Evolutionary conservation across 2,888 invertebrate genomes (phyloP).

Genomic region (Lasioglossum zephyrum): DNA sequence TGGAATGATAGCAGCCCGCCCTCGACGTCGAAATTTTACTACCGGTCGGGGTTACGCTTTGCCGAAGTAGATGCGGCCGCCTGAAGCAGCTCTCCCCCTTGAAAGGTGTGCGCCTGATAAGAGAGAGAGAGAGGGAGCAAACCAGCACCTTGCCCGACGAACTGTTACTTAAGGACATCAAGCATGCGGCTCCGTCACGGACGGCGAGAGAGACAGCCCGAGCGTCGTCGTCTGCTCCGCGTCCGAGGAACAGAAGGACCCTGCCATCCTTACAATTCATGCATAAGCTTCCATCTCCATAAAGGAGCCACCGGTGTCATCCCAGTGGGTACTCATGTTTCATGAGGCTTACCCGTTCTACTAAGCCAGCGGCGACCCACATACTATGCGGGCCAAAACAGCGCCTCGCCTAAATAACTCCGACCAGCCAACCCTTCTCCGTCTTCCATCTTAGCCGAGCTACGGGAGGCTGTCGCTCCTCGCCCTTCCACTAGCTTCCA

Average conservation of each 20-base stretch:
- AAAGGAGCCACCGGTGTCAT: constrained; percentile 80
- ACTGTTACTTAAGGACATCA: constrained; percentile 64
- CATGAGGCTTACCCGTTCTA: constrained; percentile 78
- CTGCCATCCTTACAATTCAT: constrained; percentile 77
- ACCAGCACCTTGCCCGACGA: constrained; percentile 48
- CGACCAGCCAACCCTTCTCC: constrained; percentile 60
- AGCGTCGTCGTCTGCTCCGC: not conserved
- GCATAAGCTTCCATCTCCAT: constrained; percentile 82
- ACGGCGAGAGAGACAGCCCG: not conserved
- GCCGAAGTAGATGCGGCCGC: constrained; percentile 3
- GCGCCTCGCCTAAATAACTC: constrained; percentile 78
- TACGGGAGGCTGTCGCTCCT: constrained; percentile 8
- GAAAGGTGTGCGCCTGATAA: constrained; percentile 4
- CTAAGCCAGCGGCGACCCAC: constrained; percentile 80
- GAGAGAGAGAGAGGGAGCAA: not conserved
- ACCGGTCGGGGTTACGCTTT: constrained; percentile 41
- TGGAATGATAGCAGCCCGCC: constrained; percentile 34
- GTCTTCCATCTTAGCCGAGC: constrained; percentile 32
- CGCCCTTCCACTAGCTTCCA: constrained; percentile 3
- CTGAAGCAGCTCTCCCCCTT: not conserved
- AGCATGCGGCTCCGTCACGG: constrained; percentile 26
- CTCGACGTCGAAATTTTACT: constrained; percentile 58
- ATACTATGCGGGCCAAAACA: constrained; percentile 79
- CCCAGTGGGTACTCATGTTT: constrained; percentile 79
- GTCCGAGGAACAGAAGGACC: constrained; percentile 58